phyloP scores from a whole-genome alignment of 1,140 invertebrate species.

The Drosophila jambulina region DNA sequence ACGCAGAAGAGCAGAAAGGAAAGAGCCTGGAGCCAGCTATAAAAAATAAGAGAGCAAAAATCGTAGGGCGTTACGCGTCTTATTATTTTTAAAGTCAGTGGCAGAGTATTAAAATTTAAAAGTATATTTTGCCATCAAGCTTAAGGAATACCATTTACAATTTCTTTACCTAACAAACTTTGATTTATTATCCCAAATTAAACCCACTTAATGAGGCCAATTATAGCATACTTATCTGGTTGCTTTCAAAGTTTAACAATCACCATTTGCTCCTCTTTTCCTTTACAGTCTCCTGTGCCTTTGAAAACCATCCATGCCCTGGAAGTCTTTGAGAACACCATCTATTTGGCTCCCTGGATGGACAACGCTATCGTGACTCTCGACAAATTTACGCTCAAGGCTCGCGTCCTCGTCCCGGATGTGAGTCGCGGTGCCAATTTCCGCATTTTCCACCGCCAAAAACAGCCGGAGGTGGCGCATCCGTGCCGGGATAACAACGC shows the following conservation, averaged over 20 bases:
- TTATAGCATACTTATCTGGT: conserved; percentile 10
- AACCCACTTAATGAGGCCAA: no score
- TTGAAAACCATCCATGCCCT: conserved; percentile 87
- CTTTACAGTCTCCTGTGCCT: conserved; percentile 87
- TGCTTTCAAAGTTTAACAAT: conserved; percentile 7
- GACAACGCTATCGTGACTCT: conserved; percentile 88
- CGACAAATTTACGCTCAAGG: conserved; percentile 86
- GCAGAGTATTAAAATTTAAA: background rate
- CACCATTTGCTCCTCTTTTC: conserved; percentile 21
- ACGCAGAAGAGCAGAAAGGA: background rate
- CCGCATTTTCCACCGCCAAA: conserved; percentile 90
- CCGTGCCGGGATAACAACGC: conserved; percentile 91
- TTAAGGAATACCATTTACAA: background rate
- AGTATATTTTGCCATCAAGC: no score
- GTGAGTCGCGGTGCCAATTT: conserved; percentile 87
- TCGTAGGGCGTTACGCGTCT: background rate
- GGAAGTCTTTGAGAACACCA: conserved; percentile 89
- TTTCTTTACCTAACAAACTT: background rate
- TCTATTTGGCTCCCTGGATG: conserved; percentile 89
- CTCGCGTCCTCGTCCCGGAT: conserved; percentile 60
- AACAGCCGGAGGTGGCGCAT: conserved; percentile 90
- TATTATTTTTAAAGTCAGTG: background rate
- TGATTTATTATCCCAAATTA: background rate
- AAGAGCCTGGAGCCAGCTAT: no score
- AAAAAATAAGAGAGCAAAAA: no score